A percentile compares a stretch with the other conserved stretches of the same genome.
phyloP scores from a whole-genome alignment of 2,888 invertebrate species.

The Nephrocerus scutellatus region DNA sequence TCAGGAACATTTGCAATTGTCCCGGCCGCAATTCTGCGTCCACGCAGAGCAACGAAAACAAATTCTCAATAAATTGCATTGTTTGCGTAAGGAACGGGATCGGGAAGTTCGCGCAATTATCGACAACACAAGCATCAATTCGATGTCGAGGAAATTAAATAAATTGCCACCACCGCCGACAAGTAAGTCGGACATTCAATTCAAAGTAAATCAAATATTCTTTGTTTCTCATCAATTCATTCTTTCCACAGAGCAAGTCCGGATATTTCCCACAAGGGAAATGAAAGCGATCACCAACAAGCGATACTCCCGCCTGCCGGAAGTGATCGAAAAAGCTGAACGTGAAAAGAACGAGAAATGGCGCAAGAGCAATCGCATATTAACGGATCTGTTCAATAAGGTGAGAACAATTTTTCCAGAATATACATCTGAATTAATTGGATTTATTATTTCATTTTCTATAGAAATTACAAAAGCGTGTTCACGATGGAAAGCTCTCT shows the following conservation, averaged over 20 bases:
- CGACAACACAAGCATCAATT: constrained; percentile 32
- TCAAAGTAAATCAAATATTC: too few relatives aligned
- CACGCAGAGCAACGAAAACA: constrained; percentile 47
- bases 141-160: constrained; percentile 34
- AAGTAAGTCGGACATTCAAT: constrained; percentile 33
- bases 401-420: constrained; percentile 47
- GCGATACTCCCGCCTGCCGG: constrained; percentile 64
- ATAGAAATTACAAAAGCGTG: constrained; percentile 43
- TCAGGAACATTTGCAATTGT: constrained; percentile 62
- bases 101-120: constrained; percentile 37
- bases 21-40: constrained; percentile 64
- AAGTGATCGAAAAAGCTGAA: constrained; percentile 60
- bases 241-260: constrained; percentile 48
- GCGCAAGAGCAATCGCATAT: constrained; percentile 63
- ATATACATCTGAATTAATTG: not conserved
- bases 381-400: constrained; percentile 70
- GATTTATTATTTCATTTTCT: constrained; percentile 7
- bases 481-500: constrained; percentile 39
- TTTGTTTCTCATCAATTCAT: too few relatives aligned
- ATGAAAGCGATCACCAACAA: constrained; percentile 56
- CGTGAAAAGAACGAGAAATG: constrained; percentile 55
- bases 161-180: constrained; percentile 44
- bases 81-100: constrained; percentile 35
- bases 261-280: constrained; percentile 52
- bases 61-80: constrained; percentile 38